Conservation (phyloP, 2,797 vertebrate species). For the Gallinago stenura region DNA sequence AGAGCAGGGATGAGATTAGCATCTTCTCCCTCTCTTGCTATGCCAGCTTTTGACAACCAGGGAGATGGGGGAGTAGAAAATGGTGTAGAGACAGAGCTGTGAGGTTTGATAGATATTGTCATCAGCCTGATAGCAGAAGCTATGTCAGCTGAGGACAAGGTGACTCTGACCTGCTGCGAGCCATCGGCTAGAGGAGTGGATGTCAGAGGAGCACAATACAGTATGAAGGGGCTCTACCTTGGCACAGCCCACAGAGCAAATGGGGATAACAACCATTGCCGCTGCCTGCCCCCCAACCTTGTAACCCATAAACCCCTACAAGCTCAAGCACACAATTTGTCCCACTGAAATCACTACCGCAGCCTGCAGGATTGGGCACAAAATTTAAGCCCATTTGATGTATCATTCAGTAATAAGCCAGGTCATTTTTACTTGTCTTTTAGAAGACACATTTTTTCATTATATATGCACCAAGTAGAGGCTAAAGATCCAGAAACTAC, state of each 20-base stretch:
- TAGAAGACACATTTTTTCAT: background rate
- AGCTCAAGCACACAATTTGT: background rate
- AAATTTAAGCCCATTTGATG: background rate
- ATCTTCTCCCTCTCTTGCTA: conserved; percentile 7
- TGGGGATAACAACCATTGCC: background rate
- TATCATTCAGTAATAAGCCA: background rate
- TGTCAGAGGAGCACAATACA: fast-evolving
- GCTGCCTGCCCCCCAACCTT: background rate
- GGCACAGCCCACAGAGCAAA: fast-evolving
- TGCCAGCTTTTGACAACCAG: conserved; percentile 20
- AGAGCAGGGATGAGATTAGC: background rate
- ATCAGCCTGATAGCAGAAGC: background rate
- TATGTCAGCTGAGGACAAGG: background rate
- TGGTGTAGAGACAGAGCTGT: background rate
- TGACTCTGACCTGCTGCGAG: background rate
- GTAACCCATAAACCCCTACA: background rate
- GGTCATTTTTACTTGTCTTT: background rate
- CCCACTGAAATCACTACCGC: background rate
- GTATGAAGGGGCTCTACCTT: background rate
- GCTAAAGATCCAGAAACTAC: conserved; percentile 40
- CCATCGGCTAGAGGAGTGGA: background rate
- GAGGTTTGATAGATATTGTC: conserved; percentile 12
- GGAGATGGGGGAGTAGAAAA: conserved; percentile 3
- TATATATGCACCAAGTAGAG: background rate
- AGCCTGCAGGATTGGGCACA: background rate